Conservation (phyloP, 2,888 invertebrate species). For the Drosophila silvestris region DNA sequence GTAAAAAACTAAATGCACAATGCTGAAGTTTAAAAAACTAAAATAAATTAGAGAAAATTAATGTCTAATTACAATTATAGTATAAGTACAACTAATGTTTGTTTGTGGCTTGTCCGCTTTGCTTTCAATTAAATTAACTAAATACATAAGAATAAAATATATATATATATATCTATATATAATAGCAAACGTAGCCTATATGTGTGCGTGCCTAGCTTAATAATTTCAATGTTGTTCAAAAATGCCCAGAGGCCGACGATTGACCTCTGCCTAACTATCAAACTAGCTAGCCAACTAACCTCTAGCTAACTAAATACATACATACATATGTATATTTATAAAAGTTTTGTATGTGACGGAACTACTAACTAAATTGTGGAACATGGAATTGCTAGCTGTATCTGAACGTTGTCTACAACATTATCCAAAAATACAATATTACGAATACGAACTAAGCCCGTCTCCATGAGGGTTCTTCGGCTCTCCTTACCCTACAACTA, state of each 20-base stretch:
- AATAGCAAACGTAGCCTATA: slow-evolving; percentile 43
- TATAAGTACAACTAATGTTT: slow-evolving; percentile 47
- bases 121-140: slow-evolving; percentile 59
- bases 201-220: slow-evolving; percentile 60
- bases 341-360: slow-evolving; percentile 24
- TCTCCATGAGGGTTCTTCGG: slow-evolving; percentile 27
- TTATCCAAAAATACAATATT: slow-evolving; percentile 66
- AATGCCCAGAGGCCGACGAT: slow-evolving; percentile 65
- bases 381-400: slow-evolving; percentile 81
- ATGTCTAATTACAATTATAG: slow-evolving; percentile 39
- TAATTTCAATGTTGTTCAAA: slow-evolving; percentile 70
- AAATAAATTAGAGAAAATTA: slow-evolving; percentile 63
- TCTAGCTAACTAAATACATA: slow-evolving; percentile 27
- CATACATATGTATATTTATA: background rate
- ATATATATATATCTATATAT: slow-evolving; percentile 6
- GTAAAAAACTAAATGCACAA: slow-evolving; percentile 55
- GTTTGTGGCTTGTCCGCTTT: slow-evolving; percentile 71
- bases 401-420: slow-evolving; percentile 64
- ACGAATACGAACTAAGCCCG: slow-evolving; percentile 52
- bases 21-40: slow-evolving; percentile 52
- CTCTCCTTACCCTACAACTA: slow-evolving; percentile 51
- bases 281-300: slow-evolving; percentile 43
- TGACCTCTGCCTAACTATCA: slow-evolving; percentile 56
- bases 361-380: slow-evolving; percentile 70
- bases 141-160: slow-evolving; percentile 30